Base-by-base conservation (phyloP, 2,797 vertebrate genomes). In the Falco columbarius region DNA sequence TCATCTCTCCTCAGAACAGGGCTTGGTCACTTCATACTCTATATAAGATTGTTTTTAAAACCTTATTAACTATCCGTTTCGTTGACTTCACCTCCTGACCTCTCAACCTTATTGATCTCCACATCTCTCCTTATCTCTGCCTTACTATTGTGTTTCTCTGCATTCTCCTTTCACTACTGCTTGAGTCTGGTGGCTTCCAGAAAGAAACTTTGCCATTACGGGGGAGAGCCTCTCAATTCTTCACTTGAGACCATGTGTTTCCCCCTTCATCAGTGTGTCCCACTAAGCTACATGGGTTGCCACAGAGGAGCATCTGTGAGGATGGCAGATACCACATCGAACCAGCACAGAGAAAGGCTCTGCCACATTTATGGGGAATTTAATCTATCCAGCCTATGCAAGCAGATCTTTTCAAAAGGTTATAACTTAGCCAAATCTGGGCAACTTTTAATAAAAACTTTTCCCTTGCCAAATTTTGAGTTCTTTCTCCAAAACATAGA, bases 401-500 rank as follows among this genome's bases (percentile, higher is more conserved):
- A 87, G 62, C 71, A 54, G 21, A n/a, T 63, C 90, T 93, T 95
- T 93, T 63, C 34, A 70, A 81, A 73, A 44, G 23, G 22, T 90
- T 83, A 34, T 74, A 88, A 65, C 38, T 90, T 81, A 65, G 36
- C 63, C 63, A 92, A 63, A 92, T 89, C 9, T 51, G 67, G 86
- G 54, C 67, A 93, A 52, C 54, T 94, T 89, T 61, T 95, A 94
- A 32, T 86, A 82, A 87, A 94, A 95, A 85, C 63, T 46, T 92
- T 13, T 59, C 47, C 36, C 40, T 42, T 94, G 92, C 93, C 92
- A 96, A 65, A 82, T 89, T 80, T 94, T 61, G 87, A 67, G 56
- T 70, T 54, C 22, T 93, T 92, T 82, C 86, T 95, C 52, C 81
- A 94, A 92, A 96, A 86, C 59, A 51, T 89, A 83, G 70, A 94